Evolutionary conservation across 1,140 invertebrate genomes (phyloP).

Genomic region (Hyles euphorbiae): DNA sequence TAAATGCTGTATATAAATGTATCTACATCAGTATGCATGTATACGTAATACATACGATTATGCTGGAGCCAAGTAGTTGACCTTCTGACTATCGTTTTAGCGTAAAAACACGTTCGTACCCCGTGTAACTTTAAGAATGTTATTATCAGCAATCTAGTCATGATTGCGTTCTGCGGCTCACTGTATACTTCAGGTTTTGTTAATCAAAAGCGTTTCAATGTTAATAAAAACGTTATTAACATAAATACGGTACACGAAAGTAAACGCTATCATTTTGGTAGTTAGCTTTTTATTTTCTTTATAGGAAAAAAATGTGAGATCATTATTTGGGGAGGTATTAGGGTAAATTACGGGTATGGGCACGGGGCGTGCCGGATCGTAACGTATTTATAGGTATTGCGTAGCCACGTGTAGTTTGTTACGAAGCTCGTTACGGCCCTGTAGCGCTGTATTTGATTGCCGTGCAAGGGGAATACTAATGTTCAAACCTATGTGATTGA

Average conservation of each 20-base stretch:
- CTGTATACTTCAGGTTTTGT: neutral
- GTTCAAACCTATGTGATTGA: slow-evolving; percentile 19
- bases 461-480: slow-evolving; percentile 26
- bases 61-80: slow-evolving; percentile 7
- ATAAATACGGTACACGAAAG: no score
- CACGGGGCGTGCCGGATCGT: neutral
- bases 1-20: neutral
- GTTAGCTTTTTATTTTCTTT: no score
- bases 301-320: no score
- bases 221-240: no score
- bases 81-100: slow-evolving; percentile 10
- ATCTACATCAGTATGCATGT: neutral
- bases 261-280: no score
- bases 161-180: neutral
- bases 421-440: slow-evolving; percentile 21
- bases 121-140: slow-evolving; percentile 43
- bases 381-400: slow-evolving; percentile 4
- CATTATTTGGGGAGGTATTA: no score
- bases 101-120: slow-evolving; percentile 33
- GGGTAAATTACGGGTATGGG: slow-evolving; percentile 1
- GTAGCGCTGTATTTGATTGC: slow-evolving; percentile 27
- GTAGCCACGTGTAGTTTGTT: slow-evolving; percentile 18
- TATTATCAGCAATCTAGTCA: slow-evolving; percentile 29
- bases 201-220: neutral
- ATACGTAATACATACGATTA: slow-evolving; percentile 1